Conservation (phyloP, 1,140 invertebrate species). For the Diachasmimorpha longicaudata region DNA sequence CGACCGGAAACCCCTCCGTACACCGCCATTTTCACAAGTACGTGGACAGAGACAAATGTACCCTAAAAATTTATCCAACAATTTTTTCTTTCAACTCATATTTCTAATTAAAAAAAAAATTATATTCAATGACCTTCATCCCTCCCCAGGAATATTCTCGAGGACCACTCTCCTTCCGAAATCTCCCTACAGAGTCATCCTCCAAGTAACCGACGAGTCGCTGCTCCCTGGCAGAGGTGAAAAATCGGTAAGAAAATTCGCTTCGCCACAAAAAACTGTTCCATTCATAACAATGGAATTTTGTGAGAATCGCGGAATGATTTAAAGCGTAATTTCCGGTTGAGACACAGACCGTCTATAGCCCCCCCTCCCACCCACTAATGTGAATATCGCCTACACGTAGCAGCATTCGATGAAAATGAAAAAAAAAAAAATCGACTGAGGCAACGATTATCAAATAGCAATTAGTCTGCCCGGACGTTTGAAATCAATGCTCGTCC, state of each 20-base stretch:
- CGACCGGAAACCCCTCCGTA: constrained; percentile 38
- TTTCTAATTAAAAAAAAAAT: not conserved
- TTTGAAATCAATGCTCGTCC: constrained; percentile 40
- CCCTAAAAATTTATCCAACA: no score
- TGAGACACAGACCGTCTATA: not conserved
- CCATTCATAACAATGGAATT: no score
- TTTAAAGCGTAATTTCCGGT: constrained; percentile 24
- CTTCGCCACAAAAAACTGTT: no score
- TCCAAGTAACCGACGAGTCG: constrained; percentile 55
- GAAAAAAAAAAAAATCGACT: not conserved
- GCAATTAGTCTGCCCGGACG: constrained; percentile 34
- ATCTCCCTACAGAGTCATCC: constrained; percentile 56
- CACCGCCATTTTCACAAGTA: constrained; percentile 50
- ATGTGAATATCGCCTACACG: constrained; percentile 28
- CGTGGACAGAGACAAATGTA: constrained; percentile 26
- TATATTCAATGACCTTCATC: not conserved
- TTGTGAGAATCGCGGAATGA: constrained; percentile 12
- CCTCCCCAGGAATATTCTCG: constrained; percentile 45
- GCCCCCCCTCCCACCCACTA: not conserved
- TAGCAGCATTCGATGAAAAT: not conserved
- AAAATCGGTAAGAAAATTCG: constrained; percentile 45
- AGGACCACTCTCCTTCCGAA: constrained; percentile 54
- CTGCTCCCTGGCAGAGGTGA: constrained; percentile 47
- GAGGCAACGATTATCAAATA: constrained; percentile 35
- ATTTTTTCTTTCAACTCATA: no score